phyloP scores from a whole-genome alignment of 2,797 vertebrate species.

The Alectoris magna region DNA sequence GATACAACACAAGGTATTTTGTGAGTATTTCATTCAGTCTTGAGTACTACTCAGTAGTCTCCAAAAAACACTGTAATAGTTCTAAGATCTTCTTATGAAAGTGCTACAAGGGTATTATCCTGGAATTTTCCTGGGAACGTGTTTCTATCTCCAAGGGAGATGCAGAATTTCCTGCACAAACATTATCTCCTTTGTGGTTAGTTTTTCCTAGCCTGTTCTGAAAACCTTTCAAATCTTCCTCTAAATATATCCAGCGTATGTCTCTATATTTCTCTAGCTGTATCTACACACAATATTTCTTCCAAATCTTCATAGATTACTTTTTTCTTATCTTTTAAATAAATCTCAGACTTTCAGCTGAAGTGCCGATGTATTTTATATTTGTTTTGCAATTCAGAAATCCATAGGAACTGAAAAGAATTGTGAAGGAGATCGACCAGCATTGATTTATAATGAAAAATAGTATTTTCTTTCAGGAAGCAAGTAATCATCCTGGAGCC shows the following conservation, averaged over 20 bases:
- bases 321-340: neutral
- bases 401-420: neutral
- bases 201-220: neutral
- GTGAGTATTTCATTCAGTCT: neutral
- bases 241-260: neutral
- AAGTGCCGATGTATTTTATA: neutral
- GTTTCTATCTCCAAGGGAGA: neutral
- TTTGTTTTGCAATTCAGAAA: neutral
- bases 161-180: neutral
- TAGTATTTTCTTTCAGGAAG: neutral
- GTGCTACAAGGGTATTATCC: neutral
- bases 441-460: neutral
- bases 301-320: neutral
- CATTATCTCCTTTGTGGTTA: neutral
- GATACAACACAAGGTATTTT: neutral
- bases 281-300: neutral
- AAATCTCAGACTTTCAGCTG: neutral
- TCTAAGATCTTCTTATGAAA: neutral
- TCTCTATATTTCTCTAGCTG: accelerated
- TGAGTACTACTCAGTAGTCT: neutral
- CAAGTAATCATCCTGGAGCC: neutral
- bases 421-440: neutral
- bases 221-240: neutral
- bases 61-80: neutral
- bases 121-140: neutral